Conservation (phyloP, 2,113 vertebrate genomes). For the Ictalurus punctatus region DNA sequence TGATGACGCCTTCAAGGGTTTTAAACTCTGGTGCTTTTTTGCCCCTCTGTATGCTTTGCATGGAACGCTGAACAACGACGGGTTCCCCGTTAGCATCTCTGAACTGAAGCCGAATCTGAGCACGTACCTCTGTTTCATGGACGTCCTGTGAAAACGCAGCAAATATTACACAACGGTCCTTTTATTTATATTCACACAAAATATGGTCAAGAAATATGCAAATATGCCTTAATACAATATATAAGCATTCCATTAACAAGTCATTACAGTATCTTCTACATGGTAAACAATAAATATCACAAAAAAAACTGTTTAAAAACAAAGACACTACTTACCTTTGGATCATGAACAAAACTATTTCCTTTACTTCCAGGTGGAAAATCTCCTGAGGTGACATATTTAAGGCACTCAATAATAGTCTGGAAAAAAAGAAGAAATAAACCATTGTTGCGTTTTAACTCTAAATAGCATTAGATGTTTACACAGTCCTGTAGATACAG, state of each 20-base stretch:
- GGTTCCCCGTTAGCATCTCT: slow-evolving; percentile 84
- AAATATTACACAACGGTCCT: not conserved
- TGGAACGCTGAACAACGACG: slow-evolving; percentile 86
- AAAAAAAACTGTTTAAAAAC: too few relatives aligned
- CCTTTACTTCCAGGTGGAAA: slow-evolving; percentile 97
- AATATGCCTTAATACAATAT: not conserved
- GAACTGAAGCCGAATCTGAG: slow-evolving; percentile 92
- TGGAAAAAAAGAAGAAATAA: slow-evolving; percentile 53
- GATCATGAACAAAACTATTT: slow-evolving; percentile 93
- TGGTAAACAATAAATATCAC: not conserved
- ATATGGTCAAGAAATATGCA: not conserved
- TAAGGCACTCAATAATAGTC: slow-evolving; percentile 98
- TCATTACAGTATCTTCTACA: too few relatives aligned
- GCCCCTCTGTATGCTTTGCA: slow-evolving; percentile 91
- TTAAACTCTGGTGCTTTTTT: slow-evolving; percentile 89
- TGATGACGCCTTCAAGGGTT: slow-evolving; percentile 92
- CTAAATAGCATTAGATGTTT: too few relatives aligned
- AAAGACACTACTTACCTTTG: slow-evolving; percentile 78
- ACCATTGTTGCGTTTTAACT: not conserved
- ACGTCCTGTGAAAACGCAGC: slow-evolving; percentile 76
- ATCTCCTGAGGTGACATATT: slow-evolving; percentile 90
- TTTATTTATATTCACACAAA: not conserved
- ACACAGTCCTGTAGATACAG: too few relatives aligned
- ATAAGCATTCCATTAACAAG: not conserved
- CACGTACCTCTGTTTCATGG: slow-evolving; percentile 92